Evolutionary conservation across 1,140 invertebrate genomes (phyloP), one percentile per base, ranked within the genome.

Genomic region (Zaprionus capensis): DNA sequence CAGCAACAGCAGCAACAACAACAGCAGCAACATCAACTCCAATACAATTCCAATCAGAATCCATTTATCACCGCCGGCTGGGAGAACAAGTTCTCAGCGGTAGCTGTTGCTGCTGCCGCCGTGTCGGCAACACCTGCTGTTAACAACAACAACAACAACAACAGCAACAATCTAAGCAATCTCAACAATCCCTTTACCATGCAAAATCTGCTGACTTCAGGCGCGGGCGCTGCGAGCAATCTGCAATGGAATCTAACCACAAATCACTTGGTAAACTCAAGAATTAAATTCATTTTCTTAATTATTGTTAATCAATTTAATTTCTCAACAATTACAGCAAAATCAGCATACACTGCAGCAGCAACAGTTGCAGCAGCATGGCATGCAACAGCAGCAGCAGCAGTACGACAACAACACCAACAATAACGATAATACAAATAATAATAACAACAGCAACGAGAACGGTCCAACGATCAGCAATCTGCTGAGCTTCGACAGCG

Each of bases 401-500:
- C 62, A 80, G 55, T 57, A 56, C 51, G 70, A 57, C 71, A 85
- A 65, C 72, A 80, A 70, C 49, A 86, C 41, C 74, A 92, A 72
- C 68, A 74, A 31, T 72, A 83, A 28, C 34, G 66, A 41, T 41
- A 63, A 15, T 28, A 71, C 11, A 67, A 71, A 76, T 64, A 57
- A 53, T 56, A 78, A 77, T 44, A 72, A 41, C 15, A 71, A 22
- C 36, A 79, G 67, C 57, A 81, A 72, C 44, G 80, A 91, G 20
- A 86, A 92, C 63, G 81, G 86, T 56, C 81, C 91, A 15, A 92
- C 91, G 73, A 70, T 93, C 67, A 93, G 92, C 67, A 93, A 91
- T 59, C 74, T 94, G 28, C 67, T 93, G 7, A 93, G 93, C 80
- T 92, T 94, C 78, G 94, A 94, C 71, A 94, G 91, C 70, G 93